Conservation (phyloP, 2,797 vertebrate species). For the Morus bassanus region DNA sequence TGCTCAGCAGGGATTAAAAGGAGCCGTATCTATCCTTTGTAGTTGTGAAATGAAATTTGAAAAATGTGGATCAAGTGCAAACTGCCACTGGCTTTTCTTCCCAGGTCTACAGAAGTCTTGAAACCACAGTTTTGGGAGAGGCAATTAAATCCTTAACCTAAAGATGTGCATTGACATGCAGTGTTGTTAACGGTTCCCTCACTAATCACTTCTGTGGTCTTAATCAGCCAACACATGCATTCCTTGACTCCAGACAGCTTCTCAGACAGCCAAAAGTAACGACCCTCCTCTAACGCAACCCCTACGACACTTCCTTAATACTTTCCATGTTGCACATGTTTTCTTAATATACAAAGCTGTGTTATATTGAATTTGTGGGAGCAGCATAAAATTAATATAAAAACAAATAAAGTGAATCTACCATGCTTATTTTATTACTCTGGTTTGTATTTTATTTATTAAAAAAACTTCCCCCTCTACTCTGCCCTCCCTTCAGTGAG, state of each 20-base stretch:
- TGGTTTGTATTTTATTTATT: neutral
- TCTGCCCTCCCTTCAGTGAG: neutral
- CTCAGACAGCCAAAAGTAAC: neutral
- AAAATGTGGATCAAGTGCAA: neutral
- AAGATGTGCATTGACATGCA: conserved; percentile 20
- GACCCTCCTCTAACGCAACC: neutral
- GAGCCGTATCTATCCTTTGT: neutral
- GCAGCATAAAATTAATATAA: conserved; percentile 8
- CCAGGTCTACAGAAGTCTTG: neutral
- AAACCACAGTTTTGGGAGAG: conserved; percentile 28
- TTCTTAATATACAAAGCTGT: conserved; percentile 13
- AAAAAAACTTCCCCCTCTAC: neutral
- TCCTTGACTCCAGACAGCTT: neutral
- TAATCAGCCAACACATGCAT: conserved; percentile 42
- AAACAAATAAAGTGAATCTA: neutral
- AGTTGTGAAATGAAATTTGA: neutral
- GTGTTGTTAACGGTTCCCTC: neutral
- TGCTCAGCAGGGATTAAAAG: neutral
- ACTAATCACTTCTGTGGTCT: conserved; percentile 35
- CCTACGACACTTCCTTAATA: neutral
- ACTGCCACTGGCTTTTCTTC: neutral
- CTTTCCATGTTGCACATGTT: conserved; percentile 29
- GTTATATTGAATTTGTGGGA: neutral
- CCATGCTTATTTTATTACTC: neutral
- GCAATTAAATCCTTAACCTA: conserved; percentile 45